phyloP scores from a whole-genome alignment of 64 coral and sea anemone genomes.

The Actinia equina region DNA sequence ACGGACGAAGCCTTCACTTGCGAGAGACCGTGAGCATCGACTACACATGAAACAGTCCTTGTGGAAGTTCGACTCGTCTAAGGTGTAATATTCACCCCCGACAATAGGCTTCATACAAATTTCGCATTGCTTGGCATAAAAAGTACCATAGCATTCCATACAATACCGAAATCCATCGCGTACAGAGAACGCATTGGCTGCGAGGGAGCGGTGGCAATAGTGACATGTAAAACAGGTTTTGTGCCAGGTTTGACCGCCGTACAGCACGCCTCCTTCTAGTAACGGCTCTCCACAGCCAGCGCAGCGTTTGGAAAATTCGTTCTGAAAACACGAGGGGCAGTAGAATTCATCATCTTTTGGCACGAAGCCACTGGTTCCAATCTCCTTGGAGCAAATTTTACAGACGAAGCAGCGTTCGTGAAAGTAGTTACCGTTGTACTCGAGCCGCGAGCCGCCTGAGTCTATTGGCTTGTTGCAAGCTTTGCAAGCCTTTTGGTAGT shows the following conservation, averaged over 20 bases:
- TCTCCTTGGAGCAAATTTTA: conserved; percentile 50
- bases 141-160: conserved; percentile 87
- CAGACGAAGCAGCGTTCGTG: conserved; percentile 88
- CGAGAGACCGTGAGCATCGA: conserved; percentile 72
- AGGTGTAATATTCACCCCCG: conserved; percentile 82
- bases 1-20: conserved; percentile 79
- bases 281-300: conserved; percentile 69
- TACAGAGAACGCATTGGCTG: conserved; percentile 72
- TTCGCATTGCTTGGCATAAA: conserved; percentile 83
- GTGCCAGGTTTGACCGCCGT: conserved; percentile 86
- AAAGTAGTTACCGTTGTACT: conserved; percentile 80
- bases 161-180: conserved; percentile 72
- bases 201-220: conserved; percentile 74
- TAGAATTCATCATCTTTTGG: conserved; percentile 84
- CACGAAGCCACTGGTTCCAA: conserved; percentile 82
- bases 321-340: conserved; percentile 79
- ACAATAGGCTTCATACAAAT: conserved; percentile 84
- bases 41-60: conserved; percentile 88
- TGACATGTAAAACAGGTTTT: conserved; percentile 78
- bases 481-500: conserved; percentile 84
- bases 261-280: conserved; percentile 78
- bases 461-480: conserved; percentile 69
- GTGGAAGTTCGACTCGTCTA: conserved; percentile 86
- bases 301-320: conserved; percentile 75
- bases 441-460: conserved; percentile 74